These are phyloP conservation scores for Balearica regulorum DNA, from an alignment of 2,797 vertebrate genomes.

Conservation along the genomic window DNA sequence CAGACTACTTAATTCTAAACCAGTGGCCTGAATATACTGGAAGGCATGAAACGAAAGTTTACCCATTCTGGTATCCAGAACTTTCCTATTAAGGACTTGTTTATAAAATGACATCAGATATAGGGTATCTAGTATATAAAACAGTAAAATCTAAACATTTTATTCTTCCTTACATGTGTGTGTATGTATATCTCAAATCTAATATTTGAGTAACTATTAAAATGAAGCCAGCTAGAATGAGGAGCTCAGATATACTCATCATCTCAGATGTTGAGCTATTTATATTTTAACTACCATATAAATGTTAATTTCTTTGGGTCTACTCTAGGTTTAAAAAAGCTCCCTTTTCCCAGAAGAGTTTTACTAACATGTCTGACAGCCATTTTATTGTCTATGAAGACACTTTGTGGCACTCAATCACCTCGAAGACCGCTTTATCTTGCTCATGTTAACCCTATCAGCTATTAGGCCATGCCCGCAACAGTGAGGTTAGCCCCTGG, in stretches of 20 bases:
- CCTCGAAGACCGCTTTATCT: neutral
- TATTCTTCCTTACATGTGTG: neutral
- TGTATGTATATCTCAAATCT: neutral
- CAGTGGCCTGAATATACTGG: neutral
- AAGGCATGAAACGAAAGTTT: neutral
- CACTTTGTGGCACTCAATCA: neutral
- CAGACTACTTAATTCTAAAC: neutral
- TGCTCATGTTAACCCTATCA: neutral
- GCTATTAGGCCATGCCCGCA: neutral
- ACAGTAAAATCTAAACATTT: neutral
- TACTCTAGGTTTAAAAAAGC: neutral
- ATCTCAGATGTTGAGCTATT: neutral
- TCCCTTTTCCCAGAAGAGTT: neutral
- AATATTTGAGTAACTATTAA: neutral
- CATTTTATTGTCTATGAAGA: neutral
- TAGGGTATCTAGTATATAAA: neutral
- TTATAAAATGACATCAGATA: neutral
- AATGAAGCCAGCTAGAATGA: neutral
- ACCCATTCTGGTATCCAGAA: neutral
- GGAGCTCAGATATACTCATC: neutral
- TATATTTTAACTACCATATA: neutral
- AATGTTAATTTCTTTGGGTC: conserved; percentile 4
- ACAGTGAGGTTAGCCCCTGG: neutral
- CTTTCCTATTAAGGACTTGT: neutral
- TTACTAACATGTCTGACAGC: neutral